Evolutionary conservation across 2,888 invertebrate genomes (phyloP).

Genomic region (Drosophila recens): DNA sequence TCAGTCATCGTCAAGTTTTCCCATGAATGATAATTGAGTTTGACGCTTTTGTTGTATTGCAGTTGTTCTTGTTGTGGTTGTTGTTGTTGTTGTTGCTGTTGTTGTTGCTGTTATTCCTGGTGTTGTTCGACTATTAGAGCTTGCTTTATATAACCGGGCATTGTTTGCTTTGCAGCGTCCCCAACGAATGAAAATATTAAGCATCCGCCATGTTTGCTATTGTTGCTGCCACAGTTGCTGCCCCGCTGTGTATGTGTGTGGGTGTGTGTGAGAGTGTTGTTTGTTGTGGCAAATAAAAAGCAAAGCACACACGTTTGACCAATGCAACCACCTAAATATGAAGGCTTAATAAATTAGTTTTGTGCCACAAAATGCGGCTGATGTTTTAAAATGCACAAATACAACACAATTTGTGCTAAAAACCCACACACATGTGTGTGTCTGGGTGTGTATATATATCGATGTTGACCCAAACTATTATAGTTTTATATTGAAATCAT

Average conservation of each 20-base stretch:
- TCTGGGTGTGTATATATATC: background rate
- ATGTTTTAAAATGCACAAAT: conserved; percentile 37
- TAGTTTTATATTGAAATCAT: conserved; percentile 11
- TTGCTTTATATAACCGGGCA: conserved; percentile 43
- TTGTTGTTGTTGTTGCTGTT: conserved; percentile 6
- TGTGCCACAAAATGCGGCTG: conserved; percentile 41
- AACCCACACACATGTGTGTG: background rate
- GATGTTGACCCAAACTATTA: conserved; percentile 8
- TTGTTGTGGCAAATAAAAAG: conserved; percentile 31
- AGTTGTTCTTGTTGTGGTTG: conserved; percentile 2
- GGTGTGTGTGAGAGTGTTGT: conserved; percentile 5
- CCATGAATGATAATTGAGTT: conserved; percentile 76
- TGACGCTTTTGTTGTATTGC: conserved; percentile 26
- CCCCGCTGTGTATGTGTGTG: conserved; percentile 15
- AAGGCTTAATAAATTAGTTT: conserved; percentile 63
- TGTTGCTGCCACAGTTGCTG: conserved; percentile 18
- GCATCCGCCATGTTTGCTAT: conserved; percentile 24
- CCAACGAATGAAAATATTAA: conserved; percentile 25
- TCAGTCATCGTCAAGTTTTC: conserved; percentile 62
- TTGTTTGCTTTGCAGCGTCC: conserved; percentile 46
- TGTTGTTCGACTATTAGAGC: conserved; percentile 51
- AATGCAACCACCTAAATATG: conserved; percentile 48
- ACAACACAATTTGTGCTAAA: conserved; percentile 36
- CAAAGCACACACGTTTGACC: conserved; percentile 26
- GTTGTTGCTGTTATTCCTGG: conserved; percentile 12